phyloP scores from a whole-genome alignment of 1,140 invertebrate genomes.

The Metopolophium dirhodum region DNA sequence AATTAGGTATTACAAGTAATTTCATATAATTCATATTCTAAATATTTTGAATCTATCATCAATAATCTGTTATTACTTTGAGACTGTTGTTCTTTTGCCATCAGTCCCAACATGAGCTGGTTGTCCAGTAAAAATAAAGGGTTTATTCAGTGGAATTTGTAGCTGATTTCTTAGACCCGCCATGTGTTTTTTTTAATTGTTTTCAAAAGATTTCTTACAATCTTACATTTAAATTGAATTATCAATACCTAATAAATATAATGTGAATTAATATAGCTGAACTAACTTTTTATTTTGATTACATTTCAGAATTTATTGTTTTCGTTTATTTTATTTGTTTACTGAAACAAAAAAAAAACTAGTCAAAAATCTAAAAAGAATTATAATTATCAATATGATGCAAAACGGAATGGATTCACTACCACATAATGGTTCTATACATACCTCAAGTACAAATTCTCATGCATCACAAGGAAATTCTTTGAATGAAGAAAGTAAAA shows the following conservation, averaged over 20 bases:
- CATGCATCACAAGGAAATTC: constrained; percentile 65
- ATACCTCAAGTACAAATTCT: constrained; percentile 63
- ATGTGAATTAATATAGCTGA: not conserved
- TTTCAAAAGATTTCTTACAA: not conserved
- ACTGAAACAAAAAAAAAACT: constrained; percentile 33
- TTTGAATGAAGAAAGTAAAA: constrained; percentile 88
- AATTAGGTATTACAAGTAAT: too few relatives aligned
- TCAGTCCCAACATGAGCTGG: not conserved
- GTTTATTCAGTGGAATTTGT: not conserved
- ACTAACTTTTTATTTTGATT: constrained; percentile 24
- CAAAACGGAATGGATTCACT: constrained; percentile 81
- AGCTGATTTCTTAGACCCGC: not conserved
- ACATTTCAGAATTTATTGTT: constrained; percentile 39
- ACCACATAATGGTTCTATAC: constrained; percentile 70
- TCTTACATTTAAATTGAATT: not conserved
- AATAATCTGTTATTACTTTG: too few relatives aligned
- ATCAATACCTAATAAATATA: not conserved
- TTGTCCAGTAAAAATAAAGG: not conserved
- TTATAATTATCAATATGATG: constrained; percentile 69
- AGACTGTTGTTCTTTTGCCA: not conserved
- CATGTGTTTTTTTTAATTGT: not conserved
- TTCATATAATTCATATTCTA: too few relatives aligned
- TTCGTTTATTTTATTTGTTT: constrained; percentile 42
- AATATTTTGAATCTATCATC: too few relatives aligned
- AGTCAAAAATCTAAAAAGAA: constrained; percentile 27